These are phyloP conservation scores for Turdus rufiventris DNA, from an alignment of 2,113 vertebrate species.

Conservation along the genomic window DNA sequence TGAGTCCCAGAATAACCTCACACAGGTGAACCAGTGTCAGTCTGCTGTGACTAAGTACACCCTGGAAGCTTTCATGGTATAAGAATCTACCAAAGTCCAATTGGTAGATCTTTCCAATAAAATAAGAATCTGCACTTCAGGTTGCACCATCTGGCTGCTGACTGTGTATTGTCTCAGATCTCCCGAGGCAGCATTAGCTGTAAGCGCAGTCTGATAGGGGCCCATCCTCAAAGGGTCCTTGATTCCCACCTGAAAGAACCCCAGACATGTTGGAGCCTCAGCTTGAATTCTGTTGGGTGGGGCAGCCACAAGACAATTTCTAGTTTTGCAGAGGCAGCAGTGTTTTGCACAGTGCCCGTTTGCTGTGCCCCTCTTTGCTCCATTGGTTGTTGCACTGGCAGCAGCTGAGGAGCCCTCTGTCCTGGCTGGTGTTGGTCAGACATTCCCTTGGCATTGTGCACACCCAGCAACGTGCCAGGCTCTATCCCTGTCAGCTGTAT, in stretches of 20 bases:
- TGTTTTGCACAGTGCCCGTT: background rate
- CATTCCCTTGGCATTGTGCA: background rate
- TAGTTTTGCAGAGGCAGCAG: background rate
- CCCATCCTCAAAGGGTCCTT: background rate
- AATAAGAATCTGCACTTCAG: background rate
- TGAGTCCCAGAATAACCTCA: background rate
- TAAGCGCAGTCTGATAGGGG: background rate
- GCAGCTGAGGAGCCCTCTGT: background rate
- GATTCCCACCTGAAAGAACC: background rate
- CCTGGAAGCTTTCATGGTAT: background rate
- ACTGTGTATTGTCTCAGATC: background rate
- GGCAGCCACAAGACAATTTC: background rate
- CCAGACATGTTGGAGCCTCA: background rate
- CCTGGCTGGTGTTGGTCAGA: background rate
- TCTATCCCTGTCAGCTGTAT: constrained; percentile 39
- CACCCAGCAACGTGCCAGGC: background rate
- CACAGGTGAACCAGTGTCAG: background rate
- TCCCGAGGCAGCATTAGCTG: background rate
- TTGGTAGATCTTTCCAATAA: background rate
- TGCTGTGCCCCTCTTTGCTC: background rate
- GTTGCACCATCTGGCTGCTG: background rate
- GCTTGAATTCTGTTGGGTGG: background rate
- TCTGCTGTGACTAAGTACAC: background rate
- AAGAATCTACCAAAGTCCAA: background rate
- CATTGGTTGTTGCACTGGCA: background rate